Percentiles rank a stretch among this genome's conserved stretches.
These are phyloP conservation scores for Proterorhinus semilunaris DNA, from an alignment of 2,113 vertebrate species.

Conservation along the genomic window DNA sequence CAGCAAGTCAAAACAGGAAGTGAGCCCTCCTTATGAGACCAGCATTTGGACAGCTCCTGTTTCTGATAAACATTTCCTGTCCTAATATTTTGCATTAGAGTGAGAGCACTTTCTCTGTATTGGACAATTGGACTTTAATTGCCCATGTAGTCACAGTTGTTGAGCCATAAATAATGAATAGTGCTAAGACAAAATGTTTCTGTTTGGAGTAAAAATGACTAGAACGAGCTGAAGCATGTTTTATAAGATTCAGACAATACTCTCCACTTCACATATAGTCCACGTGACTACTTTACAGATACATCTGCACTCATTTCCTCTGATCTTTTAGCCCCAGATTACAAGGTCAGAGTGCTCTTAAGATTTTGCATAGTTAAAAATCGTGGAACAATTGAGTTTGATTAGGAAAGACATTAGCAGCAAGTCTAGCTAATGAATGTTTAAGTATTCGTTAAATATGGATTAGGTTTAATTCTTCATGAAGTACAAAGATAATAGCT, in stretches of 20 bases:
- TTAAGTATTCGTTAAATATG: constrained; percentile 77
- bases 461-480: constrained; percentile 75
- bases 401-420: constrained; percentile 63
- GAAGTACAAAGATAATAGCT: constrained; percentile 75
- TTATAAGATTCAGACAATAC: neutral
- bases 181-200: neutral
- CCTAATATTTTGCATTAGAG: neutral
- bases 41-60: constrained; percentile 3
- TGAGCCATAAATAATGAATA: neutral
- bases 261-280: neutral
- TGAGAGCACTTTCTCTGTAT: neutral
- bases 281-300: neutral
- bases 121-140: neutral
- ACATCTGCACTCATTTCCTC: neutral
- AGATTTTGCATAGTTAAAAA: constrained; percentile 38
- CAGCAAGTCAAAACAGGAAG: constrained; percentile 57
- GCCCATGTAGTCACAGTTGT: neutral
- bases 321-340: neutral
- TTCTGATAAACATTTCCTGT: neutral
- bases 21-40: constrained; percentile 11
- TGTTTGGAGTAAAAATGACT: neutral
- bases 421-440: constrained; percentile 71
- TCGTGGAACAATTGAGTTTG: constrained; percentile 56
- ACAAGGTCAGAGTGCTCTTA: constrained; percentile 19
- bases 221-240: constrained; percentile 1